phyloP scores from a whole-genome alignment of 2,888 invertebrate species.

The Apamea anceps region DNA sequence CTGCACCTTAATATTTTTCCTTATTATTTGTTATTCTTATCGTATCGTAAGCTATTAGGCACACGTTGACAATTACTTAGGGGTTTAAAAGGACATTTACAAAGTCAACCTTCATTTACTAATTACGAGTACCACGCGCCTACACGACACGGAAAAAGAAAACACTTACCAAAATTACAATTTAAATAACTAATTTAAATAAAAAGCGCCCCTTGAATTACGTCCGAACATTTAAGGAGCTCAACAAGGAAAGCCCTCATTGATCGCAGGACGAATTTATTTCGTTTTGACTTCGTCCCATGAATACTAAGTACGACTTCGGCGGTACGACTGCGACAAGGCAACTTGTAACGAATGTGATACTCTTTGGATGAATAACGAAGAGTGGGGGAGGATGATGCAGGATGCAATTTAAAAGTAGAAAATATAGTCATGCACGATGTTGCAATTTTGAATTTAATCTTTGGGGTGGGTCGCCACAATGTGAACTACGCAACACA shows the following conservation, averaged over 20 bases:
- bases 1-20: not conserved
- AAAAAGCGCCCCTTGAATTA: constrained; percentile 44
- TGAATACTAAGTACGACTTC: constrained; percentile 59
- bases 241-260: constrained; percentile 43
- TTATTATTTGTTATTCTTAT: not conserved
- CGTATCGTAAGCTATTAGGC: not conserved
- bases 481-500: no score
- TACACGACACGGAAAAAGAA: constrained; percentile 13
- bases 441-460: constrained; percentile 6
- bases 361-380: constrained; percentile 40
- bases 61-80: not conserved
- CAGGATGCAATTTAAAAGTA: constrained; percentile 24
- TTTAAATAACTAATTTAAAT: constrained; percentile 49
- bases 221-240: constrained; percentile 32
- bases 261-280: constrained; percentile 62
- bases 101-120: not conserved
- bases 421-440: constrained; percentile 3
- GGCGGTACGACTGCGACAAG: constrained; percentile 15
- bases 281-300: constrained; percentile 40
- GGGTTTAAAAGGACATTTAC: not conserved
- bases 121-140: not conserved
- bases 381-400: constrained; percentile 14
- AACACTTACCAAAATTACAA: constrained; percentile 49
- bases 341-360: constrained; percentile 48
- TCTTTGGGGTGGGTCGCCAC: not conserved